Percentiles rank a stretch among this genome's conserved stretches.
Conservation (phyloP, 2,888 invertebrate species). For the Rotaria macrura region DNA sequence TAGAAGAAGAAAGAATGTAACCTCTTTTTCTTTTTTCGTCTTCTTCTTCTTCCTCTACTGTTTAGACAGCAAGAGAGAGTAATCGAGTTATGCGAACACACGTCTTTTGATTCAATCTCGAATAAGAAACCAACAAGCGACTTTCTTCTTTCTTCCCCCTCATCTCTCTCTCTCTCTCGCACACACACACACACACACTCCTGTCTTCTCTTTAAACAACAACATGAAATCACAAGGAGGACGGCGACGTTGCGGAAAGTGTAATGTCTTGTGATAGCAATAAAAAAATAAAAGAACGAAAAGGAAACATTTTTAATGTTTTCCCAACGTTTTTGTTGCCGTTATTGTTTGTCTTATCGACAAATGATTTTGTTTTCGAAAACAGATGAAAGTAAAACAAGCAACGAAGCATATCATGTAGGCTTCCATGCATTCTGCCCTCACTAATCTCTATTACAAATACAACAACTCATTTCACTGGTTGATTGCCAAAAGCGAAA, state of each 20-base stretch:
- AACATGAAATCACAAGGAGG: neutral
- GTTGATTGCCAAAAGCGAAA: neutral
- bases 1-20: neutral
- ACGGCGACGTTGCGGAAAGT: neutral
- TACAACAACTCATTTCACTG: neutral
- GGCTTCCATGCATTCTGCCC: neutral
- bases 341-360: neutral
- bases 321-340: neutral
- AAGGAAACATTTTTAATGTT: neutral
- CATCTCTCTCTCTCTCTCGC: neutral
- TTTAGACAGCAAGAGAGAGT: conserved; percentile 8
- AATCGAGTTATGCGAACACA: conserved; percentile 12
- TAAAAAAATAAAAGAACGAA: neutral
- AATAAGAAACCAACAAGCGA: neutral
- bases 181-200: no score
- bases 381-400: neutral
- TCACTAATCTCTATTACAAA: neutral
- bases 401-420: neutral
- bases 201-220: neutral
- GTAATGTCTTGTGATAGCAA: neutral
- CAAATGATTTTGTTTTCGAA: neutral
- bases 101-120: conserved; percentile 11
- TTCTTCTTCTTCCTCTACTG: neutral
- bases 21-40: conserved; percentile 4
- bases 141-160: neutral